Conservation (phyloP, 2,113 vertebrate species). For the Deroptyus accipitrinus region DNA sequence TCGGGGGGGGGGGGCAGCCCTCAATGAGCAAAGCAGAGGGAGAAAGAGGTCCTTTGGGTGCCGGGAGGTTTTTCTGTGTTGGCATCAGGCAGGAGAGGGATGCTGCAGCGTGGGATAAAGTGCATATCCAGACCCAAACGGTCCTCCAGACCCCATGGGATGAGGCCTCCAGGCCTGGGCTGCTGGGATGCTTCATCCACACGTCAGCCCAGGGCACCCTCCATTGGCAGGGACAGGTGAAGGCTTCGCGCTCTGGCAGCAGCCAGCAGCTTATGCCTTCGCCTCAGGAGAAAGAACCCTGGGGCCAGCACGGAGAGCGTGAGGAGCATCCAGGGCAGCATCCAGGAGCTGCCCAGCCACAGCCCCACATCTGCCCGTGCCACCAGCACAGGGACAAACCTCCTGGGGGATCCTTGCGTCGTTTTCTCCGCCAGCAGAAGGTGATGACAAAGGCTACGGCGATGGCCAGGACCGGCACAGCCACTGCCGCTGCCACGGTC, state of each 20-base stretch:
- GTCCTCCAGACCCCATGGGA: neutral
- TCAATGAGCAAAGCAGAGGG: neutral
- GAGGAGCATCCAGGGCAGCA: neutral
- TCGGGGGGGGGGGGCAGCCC: neutral
- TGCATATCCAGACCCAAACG: accelerated
- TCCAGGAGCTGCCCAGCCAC: neutral
- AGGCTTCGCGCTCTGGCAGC: accelerated
- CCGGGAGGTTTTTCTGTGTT: accelerated
- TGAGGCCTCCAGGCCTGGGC: neutral
- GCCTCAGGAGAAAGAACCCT: neutral
- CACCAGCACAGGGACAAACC: neutral
- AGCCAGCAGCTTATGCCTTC: accelerated
- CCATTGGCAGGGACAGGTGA: neutral
- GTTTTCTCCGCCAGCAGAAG: neutral
- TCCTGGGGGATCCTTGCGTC: accelerated
- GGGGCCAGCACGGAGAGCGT: accelerated
- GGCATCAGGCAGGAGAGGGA: neutral
- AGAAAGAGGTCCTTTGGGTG: neutral
- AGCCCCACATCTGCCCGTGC: accelerated
- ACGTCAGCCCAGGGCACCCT: neutral
- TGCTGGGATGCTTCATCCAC: neutral
- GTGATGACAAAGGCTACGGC: accelerated
- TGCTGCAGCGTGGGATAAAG: neutral
- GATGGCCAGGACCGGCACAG: neutral
- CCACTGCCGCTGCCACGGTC: neutral